Evolutionary conservation across 1,140 invertebrate species (phyloP), one percentile per base, ranked within the genome.

Genomic region (Pemphigus obesinymphae): DNA sequence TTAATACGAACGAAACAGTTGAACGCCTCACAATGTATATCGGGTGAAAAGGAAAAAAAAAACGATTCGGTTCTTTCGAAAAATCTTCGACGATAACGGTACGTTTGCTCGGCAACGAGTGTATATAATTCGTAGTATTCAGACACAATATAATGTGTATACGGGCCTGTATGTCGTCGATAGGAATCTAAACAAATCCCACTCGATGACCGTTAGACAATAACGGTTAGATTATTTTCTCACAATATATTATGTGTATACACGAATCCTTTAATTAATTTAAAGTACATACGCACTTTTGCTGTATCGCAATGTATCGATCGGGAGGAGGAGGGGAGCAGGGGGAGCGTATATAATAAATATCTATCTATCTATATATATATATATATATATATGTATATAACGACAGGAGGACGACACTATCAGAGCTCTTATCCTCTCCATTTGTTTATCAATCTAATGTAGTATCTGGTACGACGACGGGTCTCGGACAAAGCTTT

Each of bases 381-480:
- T n/a, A n/a, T n/a, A n/a, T n/a, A n/a, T n/a, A n/a, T n/a, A n/a
- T n/a, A n/a, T n/a, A n/a, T n/a, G n/a, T n/a, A n/a, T n/a, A n/a
- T n/a, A n/a, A n/a, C 8, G 68, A 72, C 17, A 72, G 17, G 17
- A 72, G 7, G 15, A 72, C 26, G 37, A 73, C 70, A 70, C 40
- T 31, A 5, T 50, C 1, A 26, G 2, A 8, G 26, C n/a, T 55
- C 53, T 26, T 31, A 3, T 50, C 15, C 45, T 48, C 15, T 73
- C 70, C 31, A 31, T 73, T 73, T 73, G 70, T 73, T 73, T 73
- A 50, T 31, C 70, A 73, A 73, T 50, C 43, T 73, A 73, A 73
- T 73, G 17, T 5, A 50, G 17, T 63, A 45, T n/a, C n/a, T n/a
- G 11, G 34, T 23, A 48, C 26, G 70, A 20, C 43, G 43, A 17